Conservation (phyloP, 2,888 invertebrate species). For the Petrophora chlorosata region DNA sequence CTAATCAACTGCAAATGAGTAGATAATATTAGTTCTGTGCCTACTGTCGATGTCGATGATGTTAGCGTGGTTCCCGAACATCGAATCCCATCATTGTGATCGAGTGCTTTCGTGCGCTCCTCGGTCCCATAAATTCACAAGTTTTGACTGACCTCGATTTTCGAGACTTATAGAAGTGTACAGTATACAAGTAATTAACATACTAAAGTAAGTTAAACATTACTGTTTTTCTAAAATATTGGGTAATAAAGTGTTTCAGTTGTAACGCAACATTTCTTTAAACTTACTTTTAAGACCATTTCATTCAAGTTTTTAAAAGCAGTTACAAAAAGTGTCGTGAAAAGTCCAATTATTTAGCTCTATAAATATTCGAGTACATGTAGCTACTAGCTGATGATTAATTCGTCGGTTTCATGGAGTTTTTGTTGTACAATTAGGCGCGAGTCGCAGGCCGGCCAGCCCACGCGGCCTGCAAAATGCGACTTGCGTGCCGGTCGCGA, state of each 20-base stretch:
- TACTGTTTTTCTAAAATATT: no score
- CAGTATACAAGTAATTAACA: not conserved
- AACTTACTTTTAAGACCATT: no score
- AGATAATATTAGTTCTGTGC: no score
- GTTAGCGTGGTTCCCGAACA: not conserved
- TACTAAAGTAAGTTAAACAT: no score
- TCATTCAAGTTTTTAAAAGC: not conserved
- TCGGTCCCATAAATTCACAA: constrained; percentile 55
- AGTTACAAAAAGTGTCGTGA: not conserved
- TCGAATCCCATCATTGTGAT: not conserved
- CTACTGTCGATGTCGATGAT: no score
- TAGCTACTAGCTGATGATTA: constrained; percentile 67
- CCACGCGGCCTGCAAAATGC: constrained; percentile 37
- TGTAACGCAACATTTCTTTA: no score
- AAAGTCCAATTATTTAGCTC: constrained; percentile 13
- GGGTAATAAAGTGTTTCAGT: no score
- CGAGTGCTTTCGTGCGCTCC: constrained; percentile 47
- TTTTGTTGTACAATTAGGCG: constrained; percentile 77
- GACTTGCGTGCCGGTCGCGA: constrained; percentile 68
- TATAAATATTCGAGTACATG: constrained; percentile 42
- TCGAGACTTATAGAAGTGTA: not conserved
- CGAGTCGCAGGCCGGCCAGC: constrained; percentile 54
- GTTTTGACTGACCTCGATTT: constrained; percentile 50
- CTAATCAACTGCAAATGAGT: no score
- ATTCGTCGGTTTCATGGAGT: constrained; percentile 74